Percentiles rank a stretch among this genome's conserved stretches.
Evolutionary conservation across 92 coral and sea anemone genomes (phyloP).

Genomic region (Meandrina meandrites): DNA sequence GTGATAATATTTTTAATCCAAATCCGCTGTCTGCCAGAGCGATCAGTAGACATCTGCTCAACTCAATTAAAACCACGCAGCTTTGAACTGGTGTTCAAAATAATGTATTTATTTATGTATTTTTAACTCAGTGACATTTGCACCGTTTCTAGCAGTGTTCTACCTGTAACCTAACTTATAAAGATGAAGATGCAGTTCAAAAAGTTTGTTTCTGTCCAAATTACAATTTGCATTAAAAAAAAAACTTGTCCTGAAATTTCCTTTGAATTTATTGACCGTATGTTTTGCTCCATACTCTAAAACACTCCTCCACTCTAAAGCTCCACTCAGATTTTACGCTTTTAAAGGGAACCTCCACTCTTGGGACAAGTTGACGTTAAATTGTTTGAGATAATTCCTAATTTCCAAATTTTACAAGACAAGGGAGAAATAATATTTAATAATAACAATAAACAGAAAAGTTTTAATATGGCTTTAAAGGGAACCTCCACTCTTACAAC

Average conservation of each 20-base stretch:
- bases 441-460: no score
- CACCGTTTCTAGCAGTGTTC: not conserved
- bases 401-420: no score
- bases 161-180: not conserved
- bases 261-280: not conserved
- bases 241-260: not conserved
- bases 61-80: not conserved
- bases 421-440: no score
- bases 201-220: not conserved
- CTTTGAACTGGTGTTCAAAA: not conserved
- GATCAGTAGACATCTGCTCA: not conserved
- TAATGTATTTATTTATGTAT: no score
- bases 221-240: not conserved
- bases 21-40: constrained; percentile 21
- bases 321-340: not conserved
- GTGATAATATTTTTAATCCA: not conserved
- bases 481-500: no score
- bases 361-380: no score
- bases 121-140: no score
- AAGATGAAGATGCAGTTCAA: not conserved
- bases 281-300: not conserved
- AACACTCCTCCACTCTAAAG: not conserved
- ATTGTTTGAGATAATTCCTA: no score
- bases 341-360: no score
- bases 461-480: no score